Conservation (phyloP, 1,140 invertebrate genomes). For the Scylla paramamosain region DNA sequence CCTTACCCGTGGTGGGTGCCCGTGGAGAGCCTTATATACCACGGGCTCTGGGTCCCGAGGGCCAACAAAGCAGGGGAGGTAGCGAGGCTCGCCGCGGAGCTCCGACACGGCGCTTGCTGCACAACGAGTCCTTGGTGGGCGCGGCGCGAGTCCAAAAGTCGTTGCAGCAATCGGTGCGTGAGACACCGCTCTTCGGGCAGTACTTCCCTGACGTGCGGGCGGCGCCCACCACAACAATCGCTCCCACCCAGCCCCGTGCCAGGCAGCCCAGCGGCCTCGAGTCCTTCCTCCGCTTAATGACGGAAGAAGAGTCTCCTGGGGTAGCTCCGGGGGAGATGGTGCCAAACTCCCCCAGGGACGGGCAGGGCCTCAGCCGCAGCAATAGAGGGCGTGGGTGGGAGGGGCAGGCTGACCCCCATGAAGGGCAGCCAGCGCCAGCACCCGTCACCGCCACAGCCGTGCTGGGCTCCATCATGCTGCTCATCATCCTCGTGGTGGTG, state of each 20-base stretch:
- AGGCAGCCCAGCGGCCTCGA: slow-evolving; percentile 27
- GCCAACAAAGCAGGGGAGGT: slow-evolving; percentile 23
- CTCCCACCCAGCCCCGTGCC: not conserved
- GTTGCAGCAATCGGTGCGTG: not conserved
- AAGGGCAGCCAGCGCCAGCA: not conserved
- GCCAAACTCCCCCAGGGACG: not conserved
- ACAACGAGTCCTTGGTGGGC: slow-evolving; percentile 60
- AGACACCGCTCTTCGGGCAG: not conserved
- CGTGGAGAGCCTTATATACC: slow-evolving; percentile 47
- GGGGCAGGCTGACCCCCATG: slow-evolving; percentile 52
- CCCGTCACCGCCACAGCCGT: slow-evolving; percentile 67
- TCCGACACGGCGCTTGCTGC: not conserved
- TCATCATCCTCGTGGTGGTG: slow-evolving; percentile 74
- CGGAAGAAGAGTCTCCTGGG: not conserved
- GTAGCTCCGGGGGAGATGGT: not conserved
- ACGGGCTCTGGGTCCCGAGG: not conserved
- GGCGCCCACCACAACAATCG: not conserved
- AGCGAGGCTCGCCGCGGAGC: not conserved
- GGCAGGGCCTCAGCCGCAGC: not conserved
- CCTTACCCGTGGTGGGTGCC: slow-evolving; percentile 31
- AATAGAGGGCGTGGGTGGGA: slow-evolving; percentile 4
- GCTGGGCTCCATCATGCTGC: slow-evolving; percentile 74
- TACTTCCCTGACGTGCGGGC: slow-evolving; percentile 37
- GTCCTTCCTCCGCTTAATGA: slow-evolving; percentile 58
- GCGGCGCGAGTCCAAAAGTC: slow-evolving; percentile 54